A percentile compares a stretch with the other conserved stretches of the same genome.
Conservation (phyloP, 1,140 invertebrate genomes). For the Probaryconus sp. region DNA sequence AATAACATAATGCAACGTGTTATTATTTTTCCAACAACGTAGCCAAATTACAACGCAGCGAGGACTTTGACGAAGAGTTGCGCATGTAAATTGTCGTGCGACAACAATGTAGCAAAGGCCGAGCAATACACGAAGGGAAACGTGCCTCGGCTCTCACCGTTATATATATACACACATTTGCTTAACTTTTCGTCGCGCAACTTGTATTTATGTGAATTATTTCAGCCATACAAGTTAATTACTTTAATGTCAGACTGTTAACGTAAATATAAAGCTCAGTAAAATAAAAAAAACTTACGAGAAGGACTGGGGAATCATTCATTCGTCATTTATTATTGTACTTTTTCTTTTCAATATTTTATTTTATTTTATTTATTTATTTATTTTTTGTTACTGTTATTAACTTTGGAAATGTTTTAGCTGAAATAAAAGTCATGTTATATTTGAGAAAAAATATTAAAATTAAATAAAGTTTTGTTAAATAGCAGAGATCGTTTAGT, state of each 20-base stretch:
- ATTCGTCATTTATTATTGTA: too few relatives aligned
- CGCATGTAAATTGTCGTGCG: constrained; percentile 9
- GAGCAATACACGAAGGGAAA: constrained; percentile 11
- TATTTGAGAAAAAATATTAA: too few relatives aligned
- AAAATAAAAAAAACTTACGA: too few relatives aligned
- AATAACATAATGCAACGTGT: constrained; percentile 11
- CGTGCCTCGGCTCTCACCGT: constrained; percentile 27
- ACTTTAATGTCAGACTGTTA: constrained; percentile 23
- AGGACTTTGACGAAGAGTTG: constrained; percentile 7
- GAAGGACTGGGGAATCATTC: too few relatives aligned
- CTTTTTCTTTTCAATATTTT: too few relatives aligned
- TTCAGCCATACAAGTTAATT: constrained; percentile 23
- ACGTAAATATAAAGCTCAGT: constrained; percentile 7
- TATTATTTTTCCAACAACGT: constrained; percentile 27
- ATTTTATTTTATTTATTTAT: too few relatives aligned
- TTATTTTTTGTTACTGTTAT: too few relatives aligned
- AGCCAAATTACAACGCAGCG: constrained; percentile 21
- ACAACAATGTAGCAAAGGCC: constrained; percentile 27
- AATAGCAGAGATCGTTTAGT: too few relatives aligned
- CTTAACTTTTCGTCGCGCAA: constrained; percentile 40
- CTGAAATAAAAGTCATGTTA: too few relatives aligned
- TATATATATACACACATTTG: constrained; percentile 11
- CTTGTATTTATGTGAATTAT: constrained; percentile 9
- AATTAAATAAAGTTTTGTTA: too few relatives aligned
- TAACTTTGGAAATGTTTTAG: too few relatives aligned